Percentiles rank a stretch among this genome's conserved stretches.
phyloP scores from a whole-genome alignment of 2,888 invertebrate genomes.

The Globia sparganii region DNA sequence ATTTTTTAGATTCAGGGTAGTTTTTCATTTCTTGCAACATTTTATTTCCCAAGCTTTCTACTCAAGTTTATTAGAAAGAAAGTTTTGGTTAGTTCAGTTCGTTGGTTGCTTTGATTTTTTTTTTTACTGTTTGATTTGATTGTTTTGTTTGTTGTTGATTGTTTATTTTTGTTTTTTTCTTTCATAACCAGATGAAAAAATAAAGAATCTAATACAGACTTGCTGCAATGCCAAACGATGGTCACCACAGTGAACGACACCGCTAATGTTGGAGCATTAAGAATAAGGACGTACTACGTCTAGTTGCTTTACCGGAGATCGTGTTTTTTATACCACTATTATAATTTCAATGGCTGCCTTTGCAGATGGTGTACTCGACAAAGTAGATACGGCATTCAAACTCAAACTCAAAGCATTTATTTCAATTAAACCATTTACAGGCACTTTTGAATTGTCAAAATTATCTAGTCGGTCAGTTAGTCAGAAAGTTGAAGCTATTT shows the following conservation, averaged over 20 bases:
- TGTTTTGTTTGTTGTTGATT: neutral
- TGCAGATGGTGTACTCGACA: constrained; percentile 45
- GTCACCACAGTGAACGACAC: constrained; percentile 72
- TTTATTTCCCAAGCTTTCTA: neutral
- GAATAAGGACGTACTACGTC: constrained; percentile 87
- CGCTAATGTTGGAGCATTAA: constrained; percentile 83
- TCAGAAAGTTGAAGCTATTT: no score
- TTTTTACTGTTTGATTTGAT: neutral
- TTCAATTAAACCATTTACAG: no score
- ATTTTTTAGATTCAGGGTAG: neutral
- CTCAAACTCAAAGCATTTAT: no score
- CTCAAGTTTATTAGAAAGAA: neutral
- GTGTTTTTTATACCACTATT: constrained; percentile 85
- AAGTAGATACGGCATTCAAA: constrained; percentile 72
- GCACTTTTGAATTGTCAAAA: no score
- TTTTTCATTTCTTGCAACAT: neutral
- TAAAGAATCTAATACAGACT: neutral
- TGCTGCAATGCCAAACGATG: constrained; percentile 50
- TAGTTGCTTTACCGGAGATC: constrained; percentile 84
- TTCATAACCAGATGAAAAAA: no score
- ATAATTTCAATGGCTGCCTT: constrained; percentile 83
- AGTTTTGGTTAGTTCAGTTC: neutral
- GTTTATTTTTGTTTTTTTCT: neutral
- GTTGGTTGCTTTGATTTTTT: neutral
- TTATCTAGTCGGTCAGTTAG: no score